Evolutionary conservation across 2,888 invertebrate genomes (phyloP).

Genomic region (Hirtodrosophila duncani): DNA sequence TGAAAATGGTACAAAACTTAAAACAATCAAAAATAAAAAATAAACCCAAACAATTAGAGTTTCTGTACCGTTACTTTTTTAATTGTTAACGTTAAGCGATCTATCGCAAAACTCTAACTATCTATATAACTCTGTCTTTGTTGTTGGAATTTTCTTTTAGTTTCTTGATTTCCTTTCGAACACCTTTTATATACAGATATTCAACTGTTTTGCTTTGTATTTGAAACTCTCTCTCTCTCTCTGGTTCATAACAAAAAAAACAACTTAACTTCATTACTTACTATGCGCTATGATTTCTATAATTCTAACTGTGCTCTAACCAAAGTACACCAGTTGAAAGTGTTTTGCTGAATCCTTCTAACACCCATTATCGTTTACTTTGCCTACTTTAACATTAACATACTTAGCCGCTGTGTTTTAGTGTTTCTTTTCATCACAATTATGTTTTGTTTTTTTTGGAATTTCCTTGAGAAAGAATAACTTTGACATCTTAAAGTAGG

Average conservation of each 20-base stretch:
- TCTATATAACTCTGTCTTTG: conserved; percentile 40
- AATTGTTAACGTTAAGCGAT: conserved; percentile 55
- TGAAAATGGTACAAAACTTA: conserved; percentile 92
- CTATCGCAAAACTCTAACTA: conserved; percentile 39
- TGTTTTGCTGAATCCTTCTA: conserved; percentile 29
- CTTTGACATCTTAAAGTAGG: conserved; percentile 9
- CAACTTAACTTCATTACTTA: neutral
- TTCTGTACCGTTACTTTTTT: too few species aligned
- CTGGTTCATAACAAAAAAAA: neutral
- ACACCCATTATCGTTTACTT: conserved; percentile 10
- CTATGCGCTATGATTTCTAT: neutral
- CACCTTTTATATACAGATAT: conserved; percentile 17
- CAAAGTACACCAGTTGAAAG: conserved; percentile 45
- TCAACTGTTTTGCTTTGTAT: conserved; percentile 30
- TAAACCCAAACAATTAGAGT: too few species aligned
- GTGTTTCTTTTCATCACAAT: conserved; percentile 8
- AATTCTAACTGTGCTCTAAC: conserved; percentile 20
- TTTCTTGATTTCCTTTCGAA: conserved; percentile 8
- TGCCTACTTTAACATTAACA: conserved; percentile 5
- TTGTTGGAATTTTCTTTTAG: conserved; percentile 40
- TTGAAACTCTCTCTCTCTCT: conserved; percentile 16
- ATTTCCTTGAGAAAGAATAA: conserved; percentile 17
- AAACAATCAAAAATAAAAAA: too few species aligned
- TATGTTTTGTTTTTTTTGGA: conserved; percentile 16
- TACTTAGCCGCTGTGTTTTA: conserved; percentile 28